Conservation (phyloP, 2,797 vertebrate genomes). For the Peromyscus nudipes region DNA sequence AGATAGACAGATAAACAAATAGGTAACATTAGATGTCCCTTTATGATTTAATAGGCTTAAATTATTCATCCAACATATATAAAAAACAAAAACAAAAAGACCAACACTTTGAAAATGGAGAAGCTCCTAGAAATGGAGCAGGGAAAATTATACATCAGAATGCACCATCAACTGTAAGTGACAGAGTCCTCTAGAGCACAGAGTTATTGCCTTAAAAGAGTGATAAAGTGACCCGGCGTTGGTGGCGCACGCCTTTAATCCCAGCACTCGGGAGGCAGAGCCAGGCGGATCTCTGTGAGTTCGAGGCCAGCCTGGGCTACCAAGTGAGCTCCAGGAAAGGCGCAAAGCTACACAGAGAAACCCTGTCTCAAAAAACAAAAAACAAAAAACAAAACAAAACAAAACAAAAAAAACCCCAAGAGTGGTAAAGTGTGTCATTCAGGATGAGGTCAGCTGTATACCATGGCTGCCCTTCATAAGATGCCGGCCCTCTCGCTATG, state of each 20-base stretch:
- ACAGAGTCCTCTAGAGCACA: not conserved
- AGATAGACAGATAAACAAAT: no score
- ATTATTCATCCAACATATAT: not conserved
- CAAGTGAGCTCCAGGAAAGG: no score
- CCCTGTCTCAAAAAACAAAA: no score
- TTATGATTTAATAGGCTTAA: not conserved
- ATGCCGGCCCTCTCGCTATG: fast-evolving
- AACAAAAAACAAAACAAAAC: no score
- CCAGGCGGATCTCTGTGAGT: no score
- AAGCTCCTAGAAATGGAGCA: not conserved
- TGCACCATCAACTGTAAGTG: fast-evolving
- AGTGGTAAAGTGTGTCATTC: not conserved
- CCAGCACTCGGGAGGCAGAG: no score
- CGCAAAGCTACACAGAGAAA: no score
- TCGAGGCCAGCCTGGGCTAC: no score
- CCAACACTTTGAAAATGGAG: not conserved
- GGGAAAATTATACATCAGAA: not conserved
- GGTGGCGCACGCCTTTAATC: no score
- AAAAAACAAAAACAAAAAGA: not conserved
- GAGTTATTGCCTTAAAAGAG: not conserved
- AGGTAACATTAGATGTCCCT: not conserved
- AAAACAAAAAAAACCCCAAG: no score
- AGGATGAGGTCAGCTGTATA: not conserved
- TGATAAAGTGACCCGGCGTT: no score
- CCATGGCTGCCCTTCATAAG: not conserved